Conservation (phyloP, 2,888 invertebrate genomes). For the Chrysodeixis includens region DNA sequence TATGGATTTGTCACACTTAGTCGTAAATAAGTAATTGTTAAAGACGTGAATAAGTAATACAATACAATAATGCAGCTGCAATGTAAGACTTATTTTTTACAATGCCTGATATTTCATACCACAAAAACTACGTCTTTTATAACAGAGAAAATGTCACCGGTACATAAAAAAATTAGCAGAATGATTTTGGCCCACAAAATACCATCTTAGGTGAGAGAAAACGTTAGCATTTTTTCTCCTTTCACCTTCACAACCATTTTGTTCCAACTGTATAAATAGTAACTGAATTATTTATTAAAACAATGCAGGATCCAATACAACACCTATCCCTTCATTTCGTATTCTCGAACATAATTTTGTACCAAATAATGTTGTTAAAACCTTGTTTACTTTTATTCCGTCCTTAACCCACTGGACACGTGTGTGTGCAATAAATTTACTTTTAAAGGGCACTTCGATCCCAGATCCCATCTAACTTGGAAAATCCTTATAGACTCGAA, state of each 20-base stretch:
- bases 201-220: neutral
- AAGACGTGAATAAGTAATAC: too few species aligned
- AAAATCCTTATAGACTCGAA: conserved; percentile 56
- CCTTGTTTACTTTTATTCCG: conserved; percentile 44
- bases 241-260: neutral
- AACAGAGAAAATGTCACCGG: too few species aligned
- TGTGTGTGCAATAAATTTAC: conserved; percentile 58
- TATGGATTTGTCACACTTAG: too few species aligned
- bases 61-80: too few species aligned
- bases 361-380: conserved; percentile 31
- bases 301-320: neutral
- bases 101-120: too few species aligned
- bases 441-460: conserved; percentile 54
- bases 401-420: conserved; percentile 25
- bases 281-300: conserved; percentile 9
- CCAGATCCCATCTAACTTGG: conserved; percentile 51
- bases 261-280: neutral
- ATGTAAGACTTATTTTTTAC: too few species aligned
- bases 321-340: neutral
- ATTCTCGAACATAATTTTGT: conserved; percentile 11
- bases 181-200: too few species aligned
- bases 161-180: too few species aligned
- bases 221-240: neutral
- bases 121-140: too few species aligned
- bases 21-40: too few species aligned